phyloP scores from a whole-genome alignment of 2,888 invertebrate species.

The Melanchra persicariae region DNA sequence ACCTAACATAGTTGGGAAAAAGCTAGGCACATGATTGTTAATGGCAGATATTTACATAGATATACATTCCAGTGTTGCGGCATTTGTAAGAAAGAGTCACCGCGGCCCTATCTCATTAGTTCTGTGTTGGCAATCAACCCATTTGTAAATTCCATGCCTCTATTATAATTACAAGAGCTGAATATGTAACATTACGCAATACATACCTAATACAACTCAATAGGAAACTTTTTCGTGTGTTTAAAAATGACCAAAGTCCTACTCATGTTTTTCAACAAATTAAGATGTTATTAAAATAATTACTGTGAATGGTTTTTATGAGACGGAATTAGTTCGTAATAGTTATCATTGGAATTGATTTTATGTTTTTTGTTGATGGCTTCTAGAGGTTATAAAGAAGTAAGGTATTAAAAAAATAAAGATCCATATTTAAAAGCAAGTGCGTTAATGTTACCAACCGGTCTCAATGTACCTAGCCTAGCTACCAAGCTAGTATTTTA shows the following conservation, averaged over 20 bases:
- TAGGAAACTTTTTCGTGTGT: not conserved
- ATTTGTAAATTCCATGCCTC: too few species aligned
- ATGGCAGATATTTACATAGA: too few species aligned
- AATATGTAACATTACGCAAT: not conserved
- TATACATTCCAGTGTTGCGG: too few species aligned
- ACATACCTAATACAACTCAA: not conserved
- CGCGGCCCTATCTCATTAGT: too few species aligned
- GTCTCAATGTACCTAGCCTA: too few species aligned
- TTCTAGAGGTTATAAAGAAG: not conserved
- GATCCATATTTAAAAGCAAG: not conserved
- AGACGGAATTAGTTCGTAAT: slow-evolving; percentile 8
- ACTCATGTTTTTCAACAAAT: slow-evolving; percentile 2
- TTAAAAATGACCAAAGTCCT: slow-evolving; percentile 26
- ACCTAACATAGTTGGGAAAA: too few species aligned
- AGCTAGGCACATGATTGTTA: too few species aligned
- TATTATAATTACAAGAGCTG: too few species aligned
- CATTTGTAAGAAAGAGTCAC: too few species aligned
- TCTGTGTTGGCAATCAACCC: too few species aligned
- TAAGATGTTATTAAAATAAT: slow-evolving; percentile 5
- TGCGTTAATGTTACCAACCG: not conserved
- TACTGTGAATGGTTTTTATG: slow-evolving; percentile 29
- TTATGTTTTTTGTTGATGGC: not conserved
- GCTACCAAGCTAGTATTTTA: too few species aligned
- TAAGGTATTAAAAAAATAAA: not conserved
- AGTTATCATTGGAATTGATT: slow-evolving; percentile 10